Percentiles rank a stretch among this genome's conserved stretches.
Evolutionary conservation across 35 echinoderm and acorn worm species (phyloP).

Genomic region (Diadema setosum): DNA sequence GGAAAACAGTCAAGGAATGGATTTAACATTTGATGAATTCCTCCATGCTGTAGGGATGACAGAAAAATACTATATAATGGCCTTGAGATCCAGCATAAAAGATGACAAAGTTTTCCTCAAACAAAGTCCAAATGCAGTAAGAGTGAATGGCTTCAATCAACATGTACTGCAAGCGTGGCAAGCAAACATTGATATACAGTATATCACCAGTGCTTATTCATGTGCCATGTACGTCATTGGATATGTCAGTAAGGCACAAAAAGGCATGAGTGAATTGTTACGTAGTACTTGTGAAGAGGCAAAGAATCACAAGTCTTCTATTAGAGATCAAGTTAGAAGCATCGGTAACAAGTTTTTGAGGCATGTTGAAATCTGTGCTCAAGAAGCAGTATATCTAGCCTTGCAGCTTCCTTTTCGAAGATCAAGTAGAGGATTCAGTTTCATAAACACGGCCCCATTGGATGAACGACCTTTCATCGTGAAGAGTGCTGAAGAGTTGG

Average conservation of each 20-base stretch:
- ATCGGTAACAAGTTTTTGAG: conserved; percentile 16
- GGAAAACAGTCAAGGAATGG: background rate
- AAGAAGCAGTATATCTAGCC: conserved; percentile 33
- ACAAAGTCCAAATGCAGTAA: conserved; percentile 23
- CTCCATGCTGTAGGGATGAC: background rate
- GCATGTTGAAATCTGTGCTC: conserved; percentile 18
- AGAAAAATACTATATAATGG: too few species aligned
- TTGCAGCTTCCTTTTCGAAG: conserved; percentile 2
- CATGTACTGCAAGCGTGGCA: conserved; percentile 25
- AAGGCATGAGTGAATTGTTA: conserved; percentile 40
- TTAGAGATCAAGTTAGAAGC: background rate
- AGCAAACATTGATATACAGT: conserved; percentile 39
- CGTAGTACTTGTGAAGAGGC: conserved; percentile 23
- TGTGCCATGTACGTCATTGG: too few species aligned
- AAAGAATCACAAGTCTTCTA: background rate
- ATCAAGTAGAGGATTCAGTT: too few species aligned
- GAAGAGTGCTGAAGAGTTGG: background rate
- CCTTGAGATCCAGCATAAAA: too few species aligned
- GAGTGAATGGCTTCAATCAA: too few species aligned
- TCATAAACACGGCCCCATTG: too few species aligned
- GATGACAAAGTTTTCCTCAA: conserved; percentile 3
- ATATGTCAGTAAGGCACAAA: conserved; percentile 47
- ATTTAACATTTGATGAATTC: background rate
- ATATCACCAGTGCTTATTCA: conserved; percentile 33
- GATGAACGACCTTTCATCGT: conserved; percentile 21